These are phyloP conservation scores for Chironex yamaguchii DNA, from an alignment of 30 jellyfish, hydroid and myxozoan genomes.

Conservation along the genomic window DNA sequence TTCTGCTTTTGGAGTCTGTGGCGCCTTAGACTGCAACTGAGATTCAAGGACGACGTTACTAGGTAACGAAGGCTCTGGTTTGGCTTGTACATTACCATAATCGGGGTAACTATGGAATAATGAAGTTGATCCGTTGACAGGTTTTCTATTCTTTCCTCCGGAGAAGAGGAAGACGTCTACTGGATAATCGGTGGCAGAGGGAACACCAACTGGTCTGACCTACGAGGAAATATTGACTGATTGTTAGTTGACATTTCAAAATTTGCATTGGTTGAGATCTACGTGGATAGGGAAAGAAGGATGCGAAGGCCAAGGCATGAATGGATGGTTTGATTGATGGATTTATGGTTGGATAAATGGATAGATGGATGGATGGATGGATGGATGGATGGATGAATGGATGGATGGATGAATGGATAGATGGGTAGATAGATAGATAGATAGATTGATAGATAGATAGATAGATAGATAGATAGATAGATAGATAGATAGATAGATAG, in stretches of 20 bases:
- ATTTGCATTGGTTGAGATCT: too few species aligned
- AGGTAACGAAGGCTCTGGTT: background rate
- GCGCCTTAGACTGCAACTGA: background rate
- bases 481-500: background rate
- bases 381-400: background rate
- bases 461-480: background rate
- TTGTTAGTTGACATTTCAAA: too few species aligned
- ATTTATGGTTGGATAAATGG: background rate
- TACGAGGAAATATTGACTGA: too few species aligned
- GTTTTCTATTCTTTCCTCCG: background rate
- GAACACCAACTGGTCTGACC: background rate
- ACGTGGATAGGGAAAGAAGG: too few species aligned
- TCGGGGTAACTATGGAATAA: background rate
- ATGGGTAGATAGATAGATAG: background rate
- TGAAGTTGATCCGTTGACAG: background rate
- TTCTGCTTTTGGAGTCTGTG: constrained; percentile 3
- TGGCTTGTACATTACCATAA: background rate
- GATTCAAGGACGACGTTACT: background rate
- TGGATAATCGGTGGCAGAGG: background rate
- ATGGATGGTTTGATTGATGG: background rate
- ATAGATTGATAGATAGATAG: background rate
- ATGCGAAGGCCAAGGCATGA: too few species aligned
- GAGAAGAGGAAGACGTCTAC: background rate
- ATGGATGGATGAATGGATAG: background rate
- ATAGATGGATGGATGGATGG: background rate